Evolutionary conservation across 2,113 vertebrate genomes (phyloP), one percentile per base, ranked within the genome.

Genomic region (Thinocorus orbignyianus): DNA sequence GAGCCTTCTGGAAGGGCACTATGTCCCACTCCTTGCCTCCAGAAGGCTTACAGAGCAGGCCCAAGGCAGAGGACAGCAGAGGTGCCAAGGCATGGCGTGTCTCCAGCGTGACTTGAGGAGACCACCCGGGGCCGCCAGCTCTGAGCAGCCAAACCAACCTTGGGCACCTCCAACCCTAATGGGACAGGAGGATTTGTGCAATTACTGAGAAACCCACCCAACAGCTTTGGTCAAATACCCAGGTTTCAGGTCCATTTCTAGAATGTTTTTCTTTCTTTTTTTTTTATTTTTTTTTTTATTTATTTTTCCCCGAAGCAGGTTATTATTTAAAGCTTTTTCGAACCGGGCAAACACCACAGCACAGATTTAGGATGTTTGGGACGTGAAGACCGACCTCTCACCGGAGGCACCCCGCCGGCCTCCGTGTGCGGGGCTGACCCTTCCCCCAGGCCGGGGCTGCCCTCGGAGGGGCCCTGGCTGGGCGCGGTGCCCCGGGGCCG

Each of bases 111-210:
- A 20, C 13, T 1, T 12, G 33, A 46, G 61, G 39, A 48, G 3
- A 10, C 17, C 1, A 8, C 22, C 14, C 2, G 4, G 33, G 4
- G 33, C 13, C 10, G 1, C 7, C 1, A 0, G 8, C 24, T 37
- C 55, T 19, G 51, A 17, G 37, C 33, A 74, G 26, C 9, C 51
- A 35, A 31, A 37, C 0, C 3, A 55, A 51, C 6, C 18, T 9
- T 0, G 0, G 2, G 10, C 3, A 28, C 0, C 2, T 12, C 30
- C 10, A 55, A 8, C 9, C 22, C 15, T 17, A 48, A 31, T 0
- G n/a, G 44, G 31, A 76, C 31, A 54, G 24, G 7, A 5, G 6
- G 12, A 4, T 81, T 58, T 52, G 9, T 30, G 31, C 7, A 23
- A 25, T 33, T 7, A 44, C 1, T 14, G 52, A 37, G 30, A 64